Evolutionary conservation across 2,797 vertebrate species (phyloP).

Genomic region (Sebastes paucispinis): DNA sequence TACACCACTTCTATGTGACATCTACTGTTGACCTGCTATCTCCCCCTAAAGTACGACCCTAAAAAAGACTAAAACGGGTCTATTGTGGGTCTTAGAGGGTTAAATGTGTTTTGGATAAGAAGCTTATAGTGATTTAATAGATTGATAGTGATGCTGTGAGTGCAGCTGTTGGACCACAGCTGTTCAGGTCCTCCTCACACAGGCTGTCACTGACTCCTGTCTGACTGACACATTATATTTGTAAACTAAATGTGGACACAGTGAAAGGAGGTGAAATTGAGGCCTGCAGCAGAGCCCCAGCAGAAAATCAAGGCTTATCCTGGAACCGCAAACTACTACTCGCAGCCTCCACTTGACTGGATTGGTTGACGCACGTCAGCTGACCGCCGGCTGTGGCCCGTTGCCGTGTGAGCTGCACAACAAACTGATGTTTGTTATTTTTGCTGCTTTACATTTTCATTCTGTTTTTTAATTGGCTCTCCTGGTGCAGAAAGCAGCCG

Average conservation of each 20-base stretch:
- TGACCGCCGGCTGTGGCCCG: slow-evolving; percentile 47
- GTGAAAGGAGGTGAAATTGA: slow-evolving; percentile 66
- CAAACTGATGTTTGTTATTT: slow-evolving; percentile 37
- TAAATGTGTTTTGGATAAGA: too few species aligned
- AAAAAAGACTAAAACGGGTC: too few species aligned
- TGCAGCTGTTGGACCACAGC: not conserved
- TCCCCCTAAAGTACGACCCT: too few species aligned
- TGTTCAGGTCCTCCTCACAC: slow-evolving; percentile 12
- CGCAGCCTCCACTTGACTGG: slow-evolving; percentile 27
- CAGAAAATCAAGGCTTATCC: slow-evolving; percentile 59
- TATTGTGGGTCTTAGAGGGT: too few species aligned
- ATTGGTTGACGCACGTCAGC: slow-evolving; percentile 62
- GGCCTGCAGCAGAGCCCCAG: slow-evolving; percentile 55
- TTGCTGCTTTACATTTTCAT: slow-evolving; percentile 2
- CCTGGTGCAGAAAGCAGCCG: slow-evolving; percentile 11
- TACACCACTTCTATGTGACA: too few species aligned
- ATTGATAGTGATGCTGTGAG: too few species aligned
- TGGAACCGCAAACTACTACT: slow-evolving; percentile 67
- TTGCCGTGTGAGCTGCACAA: slow-evolving; percentile 19
- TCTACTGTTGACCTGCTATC: too few species aligned
- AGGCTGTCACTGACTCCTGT: slow-evolving; percentile 24
- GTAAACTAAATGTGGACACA: slow-evolving; percentile 69
- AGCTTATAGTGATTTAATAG: too few species aligned
- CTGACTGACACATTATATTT: slow-evolving; percentile 56
- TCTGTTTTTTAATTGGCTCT: slow-evolving; percentile 32